Evolutionary conservation across 2,797 vertebrate species (phyloP).

Genomic region (Menidia menidia): DNA sequence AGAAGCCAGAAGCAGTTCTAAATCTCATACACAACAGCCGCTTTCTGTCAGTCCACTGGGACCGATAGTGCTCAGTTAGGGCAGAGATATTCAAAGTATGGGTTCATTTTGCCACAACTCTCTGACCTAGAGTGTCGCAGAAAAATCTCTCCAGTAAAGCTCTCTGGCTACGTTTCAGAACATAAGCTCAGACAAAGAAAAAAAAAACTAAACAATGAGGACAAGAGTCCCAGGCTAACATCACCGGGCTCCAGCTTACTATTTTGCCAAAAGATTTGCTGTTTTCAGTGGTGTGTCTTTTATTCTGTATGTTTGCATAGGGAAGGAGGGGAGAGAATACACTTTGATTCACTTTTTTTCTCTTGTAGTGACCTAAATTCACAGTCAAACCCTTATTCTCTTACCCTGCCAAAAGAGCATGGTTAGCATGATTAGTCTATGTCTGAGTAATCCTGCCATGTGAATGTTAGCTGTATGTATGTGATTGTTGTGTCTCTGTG

Average conservation of each 20-base stretch:
- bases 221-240: constrained; percentile 27
- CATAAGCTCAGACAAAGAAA: constrained; percentile 57
- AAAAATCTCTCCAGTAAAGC: constrained; percentile 60
- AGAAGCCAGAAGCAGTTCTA: constrained; percentile 58
- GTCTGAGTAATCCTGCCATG: constrained; percentile 26
- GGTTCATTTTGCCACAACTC: constrained; percentile 38
- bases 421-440: constrained; percentile 51
- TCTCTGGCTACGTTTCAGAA: constrained; percentile 46
- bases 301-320: constrained; percentile 36
- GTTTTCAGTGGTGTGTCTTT: constrained; percentile 62
- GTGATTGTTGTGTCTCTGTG: constrained; percentile 8
- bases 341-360: constrained; percentile 24
- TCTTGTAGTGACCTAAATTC: constrained; percentile 49
- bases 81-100: constrained; percentile 43
- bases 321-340: constrained; percentile 11
- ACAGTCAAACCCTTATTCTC: constrained; percentile 39
- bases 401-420: constrained; percentile 23
- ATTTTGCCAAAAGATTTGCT: constrained; percentile 65
- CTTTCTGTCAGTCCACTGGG: constrained; percentile 51
- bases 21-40: constrained; percentile 56
- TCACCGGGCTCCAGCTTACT: constrained; percentile 47
- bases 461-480: constrained; percentile 16
- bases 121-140: constrained; percentile 32
- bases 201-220: constrained; percentile 23
- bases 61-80: constrained; percentile 23